Percentiles rank a stretch among this genome's conserved stretches.
Conservation (phyloP, 2,888 invertebrate species). For the Harpagoxenus sublaevis region DNA sequence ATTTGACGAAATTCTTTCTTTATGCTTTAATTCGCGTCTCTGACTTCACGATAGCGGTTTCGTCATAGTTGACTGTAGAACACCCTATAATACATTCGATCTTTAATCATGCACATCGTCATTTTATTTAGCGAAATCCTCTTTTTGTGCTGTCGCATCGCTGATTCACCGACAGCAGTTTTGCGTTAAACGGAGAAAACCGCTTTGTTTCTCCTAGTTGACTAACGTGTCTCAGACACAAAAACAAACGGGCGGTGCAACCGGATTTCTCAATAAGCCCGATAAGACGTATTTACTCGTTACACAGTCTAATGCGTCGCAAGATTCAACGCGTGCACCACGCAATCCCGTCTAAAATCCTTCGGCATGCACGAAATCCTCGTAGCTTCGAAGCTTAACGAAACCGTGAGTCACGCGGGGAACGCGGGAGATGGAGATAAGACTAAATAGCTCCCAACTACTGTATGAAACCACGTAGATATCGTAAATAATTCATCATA, state of each 20-base stretch:
- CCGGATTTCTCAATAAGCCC: neutral
- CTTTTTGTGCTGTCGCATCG: neutral
- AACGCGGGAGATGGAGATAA: neutral
- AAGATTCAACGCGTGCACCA: neutral
- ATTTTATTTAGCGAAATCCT: neutral
- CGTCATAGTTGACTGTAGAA: neutral
- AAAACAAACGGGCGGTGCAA: neutral
- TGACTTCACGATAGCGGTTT: slow-evolving; percentile 21
- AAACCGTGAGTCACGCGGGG: neutral
- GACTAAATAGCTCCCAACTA: neutral
- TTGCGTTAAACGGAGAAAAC: slow-evolving; percentile 5
- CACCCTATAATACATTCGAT: neutral
- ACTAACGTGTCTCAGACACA: neutral
- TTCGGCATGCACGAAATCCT: neutral
- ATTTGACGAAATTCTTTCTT: neutral
- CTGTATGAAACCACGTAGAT: neutral
- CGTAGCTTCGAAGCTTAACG: neutral
- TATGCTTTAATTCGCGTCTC: neutral
- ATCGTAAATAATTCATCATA: slow-evolving; percentile 41
- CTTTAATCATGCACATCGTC: neutral
- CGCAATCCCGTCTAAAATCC: neutral
- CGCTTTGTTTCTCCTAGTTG: slow-evolving; percentile 7
- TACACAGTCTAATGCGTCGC: neutral
- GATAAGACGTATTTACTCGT: neutral
- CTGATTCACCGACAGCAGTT: slow-evolving; percentile 32